These are phyloP conservation scores for Sphaerodactylus townsendi DNA, from an alignment of 2,113 vertebrate species.

Conservation along the genomic window DNA sequence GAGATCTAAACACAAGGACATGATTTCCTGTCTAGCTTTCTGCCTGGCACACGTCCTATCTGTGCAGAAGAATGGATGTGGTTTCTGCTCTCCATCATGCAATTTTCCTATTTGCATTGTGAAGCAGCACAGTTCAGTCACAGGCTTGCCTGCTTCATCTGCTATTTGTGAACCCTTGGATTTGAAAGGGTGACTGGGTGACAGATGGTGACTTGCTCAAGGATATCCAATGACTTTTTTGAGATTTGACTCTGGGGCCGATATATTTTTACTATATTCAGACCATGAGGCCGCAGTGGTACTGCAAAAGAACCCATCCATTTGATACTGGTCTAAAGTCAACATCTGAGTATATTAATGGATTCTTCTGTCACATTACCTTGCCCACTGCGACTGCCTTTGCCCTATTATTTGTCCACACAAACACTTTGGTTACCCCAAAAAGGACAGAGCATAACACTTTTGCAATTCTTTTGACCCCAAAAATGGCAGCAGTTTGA, in stretches of 20 bases:
- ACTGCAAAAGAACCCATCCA: neutral
- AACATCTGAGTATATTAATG: neutral
- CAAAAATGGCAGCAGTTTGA: no score
- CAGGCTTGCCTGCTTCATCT: no score
- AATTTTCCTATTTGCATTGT: neutral
- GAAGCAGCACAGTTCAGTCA: no score
- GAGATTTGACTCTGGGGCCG: neutral
- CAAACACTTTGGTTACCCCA: no score
- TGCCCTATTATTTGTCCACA: no score
- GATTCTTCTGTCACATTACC: no score
- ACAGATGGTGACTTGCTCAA: neutral
- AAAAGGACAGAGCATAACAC: no score
- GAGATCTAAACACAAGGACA: no score
- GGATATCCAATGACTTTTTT: neutral
- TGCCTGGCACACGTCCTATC: neutral
- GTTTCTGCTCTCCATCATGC: no score
- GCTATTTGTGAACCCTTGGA: neutral
- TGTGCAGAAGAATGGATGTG: neutral
- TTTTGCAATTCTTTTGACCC: no score
- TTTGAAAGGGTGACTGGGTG: neutral
- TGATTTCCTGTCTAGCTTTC: no score
- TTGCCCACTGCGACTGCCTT: no score
- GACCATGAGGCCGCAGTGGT: neutral
- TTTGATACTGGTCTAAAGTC: neutral
- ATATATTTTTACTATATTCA: neutral